Conservation (phyloP, 2,113 vertebrate genomes). For the Progne subis region DNA sequence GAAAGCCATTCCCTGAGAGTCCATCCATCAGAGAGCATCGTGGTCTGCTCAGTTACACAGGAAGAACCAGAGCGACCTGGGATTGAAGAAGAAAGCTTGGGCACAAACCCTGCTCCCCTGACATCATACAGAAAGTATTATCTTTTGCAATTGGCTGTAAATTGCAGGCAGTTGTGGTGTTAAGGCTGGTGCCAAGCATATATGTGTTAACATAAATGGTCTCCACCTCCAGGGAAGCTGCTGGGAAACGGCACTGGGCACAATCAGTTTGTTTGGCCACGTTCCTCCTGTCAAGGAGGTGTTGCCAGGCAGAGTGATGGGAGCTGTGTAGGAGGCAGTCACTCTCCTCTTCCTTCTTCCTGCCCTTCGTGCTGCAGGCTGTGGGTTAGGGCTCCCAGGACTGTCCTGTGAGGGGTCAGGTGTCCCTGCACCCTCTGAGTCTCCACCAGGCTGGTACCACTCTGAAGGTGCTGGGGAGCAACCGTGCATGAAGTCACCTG, state of each 20-base stretch:
- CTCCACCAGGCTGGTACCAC: neutral
- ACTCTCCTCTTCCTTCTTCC: neutral
- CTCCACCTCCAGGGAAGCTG: neutral
- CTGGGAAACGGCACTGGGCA: neutral
- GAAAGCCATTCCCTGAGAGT: neutral
- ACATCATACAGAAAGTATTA: neutral
- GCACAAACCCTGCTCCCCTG: neutral
- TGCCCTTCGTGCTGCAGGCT: neutral
- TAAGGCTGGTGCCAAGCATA: neutral
- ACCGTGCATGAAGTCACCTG: accelerated
- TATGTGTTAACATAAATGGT: neutral
- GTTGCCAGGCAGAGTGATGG: neutral
- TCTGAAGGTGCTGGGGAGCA: neutral
- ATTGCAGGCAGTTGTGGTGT: neutral
- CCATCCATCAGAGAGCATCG: accelerated
- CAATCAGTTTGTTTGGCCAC: neutral
- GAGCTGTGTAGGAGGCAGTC: neutral
- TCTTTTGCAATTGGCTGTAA: neutral
- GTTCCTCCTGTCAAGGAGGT: neutral
- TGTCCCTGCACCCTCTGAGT: neutral
- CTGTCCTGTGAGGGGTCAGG: neutral
- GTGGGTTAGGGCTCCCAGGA: neutral
- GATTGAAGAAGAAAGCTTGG: neutral
- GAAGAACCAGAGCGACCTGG: neutral
- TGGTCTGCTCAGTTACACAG: neutral